These are phyloP conservation scores for Leptinotarsa rubiginosa DNA, from an alignment of 2,888 invertebrate genomes.

Conservation along the genomic window DNA sequence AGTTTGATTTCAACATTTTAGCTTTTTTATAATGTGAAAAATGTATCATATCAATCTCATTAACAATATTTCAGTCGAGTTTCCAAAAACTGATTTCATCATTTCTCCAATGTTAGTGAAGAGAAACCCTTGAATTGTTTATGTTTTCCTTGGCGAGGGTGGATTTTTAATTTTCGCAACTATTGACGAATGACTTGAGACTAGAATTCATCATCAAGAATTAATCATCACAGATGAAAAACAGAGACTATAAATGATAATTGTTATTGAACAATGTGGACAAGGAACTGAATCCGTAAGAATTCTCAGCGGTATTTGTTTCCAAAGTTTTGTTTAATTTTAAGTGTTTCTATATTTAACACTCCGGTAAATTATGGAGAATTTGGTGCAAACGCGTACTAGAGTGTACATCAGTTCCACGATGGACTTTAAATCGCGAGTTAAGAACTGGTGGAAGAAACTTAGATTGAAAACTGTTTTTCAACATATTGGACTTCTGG, in stretches of 20 bases:
- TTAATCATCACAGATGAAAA: background rate
- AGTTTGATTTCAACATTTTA: no score
- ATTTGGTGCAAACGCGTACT: slow-evolving; percentile 49
- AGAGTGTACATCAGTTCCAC: slow-evolving; percentile 58
- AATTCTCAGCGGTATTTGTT: slow-evolving; percentile 14
- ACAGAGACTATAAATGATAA: background rate
- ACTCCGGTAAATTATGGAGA: slow-evolving; percentile 39
- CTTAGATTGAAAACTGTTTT: slow-evolving; percentile 75
- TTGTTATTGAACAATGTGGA: background rate
- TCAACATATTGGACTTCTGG: slow-evolving; percentile 80
- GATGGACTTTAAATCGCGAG: slow-evolving; percentile 59
- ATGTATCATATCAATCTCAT: no score
- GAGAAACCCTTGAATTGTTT: no score
- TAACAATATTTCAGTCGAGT: no score
- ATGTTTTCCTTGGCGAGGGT: no score
- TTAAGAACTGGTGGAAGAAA: slow-evolving; percentile 67
- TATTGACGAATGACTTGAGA: no score
- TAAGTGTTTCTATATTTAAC: slow-evolving; percentile 40
- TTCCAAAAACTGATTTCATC: no score
- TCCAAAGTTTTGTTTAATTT: slow-evolving; percentile 35
- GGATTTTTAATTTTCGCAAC: no score
- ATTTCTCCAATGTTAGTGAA: no score
- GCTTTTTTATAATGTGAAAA: no score
- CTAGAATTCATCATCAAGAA: no score
- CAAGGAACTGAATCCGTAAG: slow-evolving; percentile 3